Conservation (phyloP, 2,113 vertebrate genomes). For the Romanogobio albipinnatus region DNA sequence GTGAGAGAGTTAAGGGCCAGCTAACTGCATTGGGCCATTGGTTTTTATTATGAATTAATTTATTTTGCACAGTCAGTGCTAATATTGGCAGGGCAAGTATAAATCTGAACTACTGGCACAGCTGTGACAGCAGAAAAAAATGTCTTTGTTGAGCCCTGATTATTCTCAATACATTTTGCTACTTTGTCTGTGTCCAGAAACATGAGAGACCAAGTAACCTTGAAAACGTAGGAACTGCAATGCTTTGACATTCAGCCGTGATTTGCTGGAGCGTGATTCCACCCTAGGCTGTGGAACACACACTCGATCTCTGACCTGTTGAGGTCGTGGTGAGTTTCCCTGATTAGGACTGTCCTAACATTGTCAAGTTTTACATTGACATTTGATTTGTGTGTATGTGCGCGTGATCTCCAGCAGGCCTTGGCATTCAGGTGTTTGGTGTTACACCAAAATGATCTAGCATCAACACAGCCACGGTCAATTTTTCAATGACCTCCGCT, state of each 20-base stretch:
- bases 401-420: neutral
- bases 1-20: neutral
- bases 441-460: neutral
- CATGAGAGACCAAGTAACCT: conserved; percentile 23
- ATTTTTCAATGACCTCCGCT: neutral
- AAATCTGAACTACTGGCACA: conserved; percentile 3
- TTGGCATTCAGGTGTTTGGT: neutral
- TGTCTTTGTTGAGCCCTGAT: neutral
- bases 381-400: neutral
- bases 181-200: conserved; percentile 18
- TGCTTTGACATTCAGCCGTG: neutral
- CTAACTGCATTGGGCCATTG: neutral
- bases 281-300: neutral
- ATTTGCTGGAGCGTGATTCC: neutral
- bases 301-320: conserved; percentile 12
- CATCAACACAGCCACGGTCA: neutral
- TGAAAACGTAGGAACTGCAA: neutral
- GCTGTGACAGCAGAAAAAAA: neutral
- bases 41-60: too few relatives aligned
- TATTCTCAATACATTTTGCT: conserved; percentile 17
- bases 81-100: neutral
- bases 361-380: conserved; percentile 2
- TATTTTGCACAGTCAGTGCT: neutral
- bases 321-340: conserved; percentile 32
- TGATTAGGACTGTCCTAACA: conserved; percentile 2